A percentile compares a stretch with the other conserved stretches of the same genome.
Evolutionary conservation across 2,113 vertebrate genomes (phyloP).

Genomic region (Bucco capensis): DNA sequence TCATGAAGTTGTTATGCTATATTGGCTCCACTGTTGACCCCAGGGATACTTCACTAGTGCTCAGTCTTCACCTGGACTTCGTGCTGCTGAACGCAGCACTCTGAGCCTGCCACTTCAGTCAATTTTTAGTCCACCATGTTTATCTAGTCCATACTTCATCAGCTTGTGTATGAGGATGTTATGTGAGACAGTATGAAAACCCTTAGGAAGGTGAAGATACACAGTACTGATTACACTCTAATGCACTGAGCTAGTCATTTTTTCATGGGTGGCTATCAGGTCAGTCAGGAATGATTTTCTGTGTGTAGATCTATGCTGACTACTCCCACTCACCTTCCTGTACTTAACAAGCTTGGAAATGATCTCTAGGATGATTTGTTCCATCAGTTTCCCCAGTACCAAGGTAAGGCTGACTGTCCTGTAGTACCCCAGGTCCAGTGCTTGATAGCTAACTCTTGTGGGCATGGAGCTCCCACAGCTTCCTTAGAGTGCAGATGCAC

Average conservation of each 20-base stretch:
- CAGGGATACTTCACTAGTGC: not conserved
- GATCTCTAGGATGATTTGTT: not conserved
- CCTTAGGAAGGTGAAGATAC: not conserved
- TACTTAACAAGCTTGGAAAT: not conserved
- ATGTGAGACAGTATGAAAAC: not conserved
- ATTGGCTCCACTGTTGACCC: not conserved
- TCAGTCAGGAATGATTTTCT: not conserved
- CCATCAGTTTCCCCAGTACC: accelerated
- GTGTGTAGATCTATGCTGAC: not conserved
- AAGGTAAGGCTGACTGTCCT: not conserved
- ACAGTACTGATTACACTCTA: not conserved
- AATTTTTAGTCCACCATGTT: not conserved
- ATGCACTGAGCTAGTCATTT: not conserved
- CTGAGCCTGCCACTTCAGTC: not conserved
- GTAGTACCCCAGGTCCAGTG: not conserved
- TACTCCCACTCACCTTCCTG: not conserved
- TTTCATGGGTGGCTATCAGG: not conserved
- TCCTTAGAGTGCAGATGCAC: not conserved
- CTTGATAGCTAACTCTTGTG: not conserved
- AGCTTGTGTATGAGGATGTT: not conserved
- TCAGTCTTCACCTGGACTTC: not conserved
- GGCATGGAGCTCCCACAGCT: not conserved
- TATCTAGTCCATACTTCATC: not conserved
- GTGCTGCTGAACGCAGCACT: not conserved
- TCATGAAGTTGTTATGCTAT: not conserved